A percentile compares a stretch with the other conserved stretches of the same genome.
Conservation (phyloP, 2,888 invertebrate species). For the Tillus elongatus region DNA sequence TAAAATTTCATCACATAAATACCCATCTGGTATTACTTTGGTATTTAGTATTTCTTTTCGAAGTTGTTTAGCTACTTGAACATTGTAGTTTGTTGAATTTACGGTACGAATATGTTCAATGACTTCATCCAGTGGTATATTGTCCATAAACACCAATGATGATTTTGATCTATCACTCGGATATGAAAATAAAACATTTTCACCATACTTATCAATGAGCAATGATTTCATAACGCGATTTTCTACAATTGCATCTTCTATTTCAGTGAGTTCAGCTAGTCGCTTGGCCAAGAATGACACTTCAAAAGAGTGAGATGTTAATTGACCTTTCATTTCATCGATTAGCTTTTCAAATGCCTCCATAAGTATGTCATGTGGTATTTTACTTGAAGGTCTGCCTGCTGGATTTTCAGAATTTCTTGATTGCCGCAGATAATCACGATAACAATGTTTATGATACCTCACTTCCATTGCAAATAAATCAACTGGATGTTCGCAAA, state of each 20-base stretch:
- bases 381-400: slow-evolving; percentile 19
- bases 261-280: slow-evolving; percentile 19
- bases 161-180: slow-evolving; percentile 24
- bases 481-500: slow-evolving; percentile 23
- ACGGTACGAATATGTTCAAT: slow-evolving; percentile 18
- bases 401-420: slow-evolving; percentile 17
- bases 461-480: too few species aligned
- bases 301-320: slow-evolving; percentile 19
- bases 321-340: slow-evolving; percentile 22
- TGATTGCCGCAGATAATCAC: slow-evolving; percentile 22
- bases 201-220: slow-evolving; percentile 26
- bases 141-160: slow-evolving; percentile 24
- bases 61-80: slow-evolving; percentile 18
- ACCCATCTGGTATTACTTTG: slow-evolving; percentile 17
- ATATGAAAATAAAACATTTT: slow-evolving; percentile 25
- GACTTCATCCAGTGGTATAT: slow-evolving; percentile 19
- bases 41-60: slow-evolving; percentile 20
- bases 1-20: too few species aligned
- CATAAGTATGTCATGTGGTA: too few species aligned
- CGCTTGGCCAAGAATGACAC: slow-evolving; percentile 18
- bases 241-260: slow-evolving; percentile 13
- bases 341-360: slow-evolving; percentile 22
- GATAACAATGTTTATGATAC: slow-evolving; percentile 24
- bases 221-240: too few species aligned
- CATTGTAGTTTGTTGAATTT: too few species aligned